A percentile compares a stretch with the other conserved stretches of the same genome.
These are phyloP conservation scores for Heliocidaris tuberculata DNA, from an alignment of 35 echinoderm and acorn worm species.

Conservation along the genomic window DNA sequence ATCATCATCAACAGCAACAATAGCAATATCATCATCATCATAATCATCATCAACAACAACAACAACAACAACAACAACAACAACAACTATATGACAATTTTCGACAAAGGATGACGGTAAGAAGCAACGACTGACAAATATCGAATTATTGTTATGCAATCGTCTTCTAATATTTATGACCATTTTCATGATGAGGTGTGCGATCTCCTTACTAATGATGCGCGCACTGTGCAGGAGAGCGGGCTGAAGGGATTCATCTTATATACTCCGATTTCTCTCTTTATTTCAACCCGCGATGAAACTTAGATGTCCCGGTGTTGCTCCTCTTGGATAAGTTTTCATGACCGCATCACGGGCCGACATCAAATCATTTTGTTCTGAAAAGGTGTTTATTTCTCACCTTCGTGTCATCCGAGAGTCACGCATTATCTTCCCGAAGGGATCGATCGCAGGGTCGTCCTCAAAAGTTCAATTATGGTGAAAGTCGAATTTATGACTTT, in stretches of 20 bases:
- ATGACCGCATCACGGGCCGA: not conserved
- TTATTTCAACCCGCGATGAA: not conserved
- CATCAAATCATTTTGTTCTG: slow-evolving; percentile 36
- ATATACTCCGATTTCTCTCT: not conserved
- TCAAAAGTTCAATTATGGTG: not conserved
- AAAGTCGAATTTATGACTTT: not conserved
- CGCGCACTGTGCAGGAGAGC: not conserved
- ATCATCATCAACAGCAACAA: too few species aligned
- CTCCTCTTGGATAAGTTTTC: not conserved
- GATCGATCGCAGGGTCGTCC: not conserved
- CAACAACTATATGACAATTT: not conserved
- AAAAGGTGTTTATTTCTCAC: slow-evolving; percentile 27
- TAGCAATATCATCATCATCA: not conserved
- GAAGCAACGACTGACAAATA: not conserved
- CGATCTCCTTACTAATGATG: not conserved
- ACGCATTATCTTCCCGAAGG: not conserved
- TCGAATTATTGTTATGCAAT: not conserved
- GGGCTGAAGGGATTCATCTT: not conserved
- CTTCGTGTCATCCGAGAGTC: not conserved
- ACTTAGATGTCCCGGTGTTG: slow-evolving; percentile 6
- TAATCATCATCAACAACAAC: too few species aligned
- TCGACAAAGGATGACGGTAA: not conserved
- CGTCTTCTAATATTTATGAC: not conserved
- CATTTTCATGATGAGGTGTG: not conserved
- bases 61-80: too few species aligned